Evolutionary conservation across 1,140 invertebrate genomes (phyloP).

Genomic region (Bombus affinis): DNA sequence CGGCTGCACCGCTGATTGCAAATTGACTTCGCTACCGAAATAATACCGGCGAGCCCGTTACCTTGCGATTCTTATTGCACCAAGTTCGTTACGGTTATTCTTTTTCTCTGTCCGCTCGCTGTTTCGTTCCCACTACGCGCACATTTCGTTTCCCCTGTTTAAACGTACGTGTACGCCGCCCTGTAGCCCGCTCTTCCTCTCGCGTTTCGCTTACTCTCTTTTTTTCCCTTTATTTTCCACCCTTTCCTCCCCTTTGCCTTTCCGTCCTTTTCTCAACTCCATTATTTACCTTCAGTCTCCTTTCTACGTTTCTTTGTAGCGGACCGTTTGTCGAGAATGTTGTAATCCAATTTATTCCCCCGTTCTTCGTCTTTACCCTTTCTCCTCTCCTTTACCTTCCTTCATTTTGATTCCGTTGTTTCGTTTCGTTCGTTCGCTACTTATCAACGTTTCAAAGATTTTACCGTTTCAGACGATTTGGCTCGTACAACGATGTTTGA

Average conservation of each 20-base stretch:
- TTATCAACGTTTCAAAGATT: conserved; percentile 10
- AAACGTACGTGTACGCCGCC: conserved; percentile 38
- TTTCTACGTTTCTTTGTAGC: conserved; percentile 29
- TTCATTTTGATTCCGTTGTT: not conserved
- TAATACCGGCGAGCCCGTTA: conserved; percentile 67
- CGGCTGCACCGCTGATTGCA: conserved; percentile 75
- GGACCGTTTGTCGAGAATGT: conserved; percentile 33
- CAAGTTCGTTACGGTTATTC: conserved; percentile 69
- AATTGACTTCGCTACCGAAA: conserved; percentile 78
- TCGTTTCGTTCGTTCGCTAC: too few relatives aligned
- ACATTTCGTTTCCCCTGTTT: conserved; percentile 15
- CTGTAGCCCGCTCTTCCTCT: not conserved
- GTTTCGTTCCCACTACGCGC: not conserved
- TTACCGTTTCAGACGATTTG: not conserved
- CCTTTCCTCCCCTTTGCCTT: not conserved
- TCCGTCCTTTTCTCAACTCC: conserved; percentile 11
- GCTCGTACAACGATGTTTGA: not conserved
- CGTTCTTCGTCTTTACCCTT: not conserved
- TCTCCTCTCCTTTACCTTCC: not conserved
- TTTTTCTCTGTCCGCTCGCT: conserved; percentile 48
- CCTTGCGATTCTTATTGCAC: conserved; percentile 71
- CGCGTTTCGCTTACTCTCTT: conserved; percentile 32
- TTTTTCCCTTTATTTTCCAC: not conserved
- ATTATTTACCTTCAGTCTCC: conserved; percentile 49
- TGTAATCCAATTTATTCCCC: conserved; percentile 44